Conservation (phyloP, 2,797 vertebrate genomes). For the Acanthurus tractus region DNA sequence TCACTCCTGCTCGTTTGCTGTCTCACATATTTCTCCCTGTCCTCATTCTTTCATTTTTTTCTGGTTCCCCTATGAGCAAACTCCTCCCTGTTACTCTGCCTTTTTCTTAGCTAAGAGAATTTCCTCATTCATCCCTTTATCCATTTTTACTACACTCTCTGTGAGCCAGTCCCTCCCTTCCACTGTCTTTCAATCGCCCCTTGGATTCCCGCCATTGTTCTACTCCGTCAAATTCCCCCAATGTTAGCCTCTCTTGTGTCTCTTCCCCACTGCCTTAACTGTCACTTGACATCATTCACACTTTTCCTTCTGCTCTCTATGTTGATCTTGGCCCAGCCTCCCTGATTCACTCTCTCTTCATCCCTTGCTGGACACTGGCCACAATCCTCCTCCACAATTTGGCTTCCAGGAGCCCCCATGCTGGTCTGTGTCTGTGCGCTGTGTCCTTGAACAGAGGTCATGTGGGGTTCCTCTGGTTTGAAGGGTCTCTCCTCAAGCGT, state of each 20-base stretch:
- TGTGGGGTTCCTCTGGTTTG: slow-evolving; percentile 63
- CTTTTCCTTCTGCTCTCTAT: slow-evolving; percentile 58
- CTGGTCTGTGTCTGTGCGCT: slow-evolving; percentile 62
- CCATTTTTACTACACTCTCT: slow-evolving; percentile 30
- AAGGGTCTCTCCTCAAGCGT: slow-evolving; percentile 52
- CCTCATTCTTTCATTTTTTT: slow-evolving; percentile 58
- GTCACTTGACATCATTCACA: slow-evolving; percentile 68
- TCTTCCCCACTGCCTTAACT: slow-evolving; percentile 43
- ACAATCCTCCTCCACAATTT: slow-evolving; percentile 46
- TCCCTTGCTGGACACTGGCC: slow-evolving; percentile 49
- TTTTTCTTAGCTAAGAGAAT: slow-evolving; percentile 53
- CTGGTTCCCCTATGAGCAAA: slow-evolving; percentile 48
- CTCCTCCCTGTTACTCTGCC: slow-evolving; percentile 35
- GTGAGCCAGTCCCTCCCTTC: slow-evolving; percentile 15
- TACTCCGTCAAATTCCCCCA: slow-evolving; percentile 31
- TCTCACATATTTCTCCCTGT: slow-evolving; percentile 53
- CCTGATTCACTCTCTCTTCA: slow-evolving; percentile 39
- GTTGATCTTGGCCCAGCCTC: slow-evolving; percentile 58
- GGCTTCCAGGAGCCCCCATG: slow-evolving; percentile 52
- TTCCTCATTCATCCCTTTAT: slow-evolving; percentile 63
- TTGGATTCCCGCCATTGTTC: slow-evolving; percentile 43
- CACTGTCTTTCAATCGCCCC: slow-evolving; percentile 37
- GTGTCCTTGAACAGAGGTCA: slow-evolving; percentile 79
- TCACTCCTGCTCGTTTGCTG: slow-evolving; percentile 42
- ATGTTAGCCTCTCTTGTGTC: slow-evolving; percentile 43